Evolutionary conservation across 1,140 invertebrate species (phyloP).

Genomic region (Drosophila asahinai): DNA sequence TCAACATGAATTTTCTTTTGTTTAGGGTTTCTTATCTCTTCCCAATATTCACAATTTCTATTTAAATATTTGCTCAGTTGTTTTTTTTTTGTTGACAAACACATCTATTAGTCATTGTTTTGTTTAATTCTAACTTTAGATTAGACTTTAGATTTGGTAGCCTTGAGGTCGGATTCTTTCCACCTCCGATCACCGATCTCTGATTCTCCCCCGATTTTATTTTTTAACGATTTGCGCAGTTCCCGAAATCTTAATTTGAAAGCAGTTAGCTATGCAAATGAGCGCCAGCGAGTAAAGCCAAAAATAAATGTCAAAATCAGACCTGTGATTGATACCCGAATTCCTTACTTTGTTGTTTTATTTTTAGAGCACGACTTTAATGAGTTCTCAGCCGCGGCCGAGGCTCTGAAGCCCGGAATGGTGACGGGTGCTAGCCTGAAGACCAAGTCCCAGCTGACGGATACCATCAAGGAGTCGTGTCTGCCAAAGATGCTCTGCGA

Average conservation of each 20-base stretch:
- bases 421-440: constrained; percentile 64
- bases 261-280: constrained; percentile 38
- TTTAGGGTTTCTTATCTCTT: background rate
- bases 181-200: background rate
- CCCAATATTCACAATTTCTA: constrained; percentile 24
- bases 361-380: constrained; percentile 76
- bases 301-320: constrained; percentile 19
- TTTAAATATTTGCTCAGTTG: constrained; percentile 20
- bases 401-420: constrained; percentile 62
- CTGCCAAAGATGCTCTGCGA: constrained; percentile 92
- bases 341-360: background rate
- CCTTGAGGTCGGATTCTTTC: constrained; percentile 15
- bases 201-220: constrained; percentile 6
- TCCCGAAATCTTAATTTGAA: constrained; percentile 42
- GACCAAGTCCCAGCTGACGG: constrained; percentile 72
- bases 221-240: constrained; percentile 37
- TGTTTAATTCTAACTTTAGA: constrained; percentile 6
- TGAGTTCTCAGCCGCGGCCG: constrained; percentile 72
- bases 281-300: constrained; percentile 20
- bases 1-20: constrained; percentile 3
- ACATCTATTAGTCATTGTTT: constrained; percentile 38
- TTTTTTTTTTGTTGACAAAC: constrained; percentile 19
- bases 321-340: constrained; percentile 18
- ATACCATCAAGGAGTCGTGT: constrained; percentile 86
- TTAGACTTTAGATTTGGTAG: constrained; percentile 11